Conservation (phyloP, 2,888 invertebrate genomes). For the Unio delphinus region DNA sequence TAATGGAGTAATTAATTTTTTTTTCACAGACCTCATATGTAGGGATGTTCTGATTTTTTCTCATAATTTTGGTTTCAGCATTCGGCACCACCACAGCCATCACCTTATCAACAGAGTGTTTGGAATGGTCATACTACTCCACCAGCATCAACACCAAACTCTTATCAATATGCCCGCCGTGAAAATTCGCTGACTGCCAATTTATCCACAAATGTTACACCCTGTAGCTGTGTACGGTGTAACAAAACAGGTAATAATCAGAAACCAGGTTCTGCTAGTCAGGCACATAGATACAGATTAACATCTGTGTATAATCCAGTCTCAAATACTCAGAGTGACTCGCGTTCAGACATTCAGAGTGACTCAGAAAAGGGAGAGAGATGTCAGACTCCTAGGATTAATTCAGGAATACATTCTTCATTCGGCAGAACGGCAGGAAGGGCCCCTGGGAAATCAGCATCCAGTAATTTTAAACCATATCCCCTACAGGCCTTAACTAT, state of each 20-base stretch:
- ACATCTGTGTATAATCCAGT: constrained; percentile 5
- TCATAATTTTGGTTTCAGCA: constrained; percentile 14
- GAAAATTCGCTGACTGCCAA: constrained; percentile 8
- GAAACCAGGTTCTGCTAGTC: constrained; percentile 30
- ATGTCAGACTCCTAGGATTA: constrained; percentile 19
- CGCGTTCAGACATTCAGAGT: constrained; percentile 36
- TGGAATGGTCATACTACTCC: constrained; percentile 12
- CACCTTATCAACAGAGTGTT: constrained; percentile 17
- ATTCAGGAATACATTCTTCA: constrained; percentile 27
- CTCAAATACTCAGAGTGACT: constrained; percentile 21
- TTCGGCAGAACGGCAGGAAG: constrained; percentile 13
- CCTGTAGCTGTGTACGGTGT: constrained; percentile 14
- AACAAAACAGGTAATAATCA: constrained; percentile 23
- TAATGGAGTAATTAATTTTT: background rate
- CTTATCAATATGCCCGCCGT: constrained; percentile 5
- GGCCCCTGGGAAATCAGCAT: too few relatives aligned
- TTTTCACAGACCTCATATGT: background rate
- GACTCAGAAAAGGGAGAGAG: constrained; percentile 20
- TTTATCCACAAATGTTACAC: constrained; percentile 6
- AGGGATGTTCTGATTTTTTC: background rate
- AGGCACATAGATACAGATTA: constrained; percentile 42
- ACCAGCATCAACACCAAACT: constrained; percentile 1
- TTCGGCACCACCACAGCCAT: constrained; percentile 17
- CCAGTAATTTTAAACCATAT: constrained; percentile 5
- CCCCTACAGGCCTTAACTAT: constrained; percentile 42